Conservation (phyloP, 2,888 invertebrate species). For the Drosophila anomalata region DNA sequence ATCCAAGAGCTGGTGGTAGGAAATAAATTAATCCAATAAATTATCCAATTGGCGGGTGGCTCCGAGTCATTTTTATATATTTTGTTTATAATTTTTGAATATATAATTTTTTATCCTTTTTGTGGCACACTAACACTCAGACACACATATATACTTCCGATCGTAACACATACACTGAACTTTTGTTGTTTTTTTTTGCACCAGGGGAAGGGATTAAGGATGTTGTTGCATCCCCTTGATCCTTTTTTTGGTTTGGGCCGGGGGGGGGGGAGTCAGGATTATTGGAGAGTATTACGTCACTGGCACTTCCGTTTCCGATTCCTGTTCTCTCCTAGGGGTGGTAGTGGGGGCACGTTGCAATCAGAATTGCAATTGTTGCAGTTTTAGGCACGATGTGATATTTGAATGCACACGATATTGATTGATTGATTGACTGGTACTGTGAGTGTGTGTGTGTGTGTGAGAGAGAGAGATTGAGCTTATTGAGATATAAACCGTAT, state of each 20-base stretch:
- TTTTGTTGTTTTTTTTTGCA: slow-evolving; percentile 22
- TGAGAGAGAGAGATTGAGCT: background rate
- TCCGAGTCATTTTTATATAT: slow-evolving; percentile 6
- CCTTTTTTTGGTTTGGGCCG: slow-evolving; percentile 4
- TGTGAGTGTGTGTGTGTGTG: slow-evolving; percentile 20
- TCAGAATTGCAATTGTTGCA: slow-evolving; percentile 57
- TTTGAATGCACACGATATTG: slow-evolving; percentile 67
- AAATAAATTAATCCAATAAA: slow-evolving; percentile 49
- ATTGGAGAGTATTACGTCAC: slow-evolving; percentile 71
- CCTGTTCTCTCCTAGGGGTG: slow-evolving; percentile 19
- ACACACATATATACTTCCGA: slow-evolving; percentile 15
- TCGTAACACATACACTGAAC: slow-evolving; percentile 26
- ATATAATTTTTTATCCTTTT: slow-evolving; percentile 20
- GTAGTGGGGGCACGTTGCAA: slow-evolving; percentile 27
- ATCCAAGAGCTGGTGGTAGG: slow-evolving; percentile 32
- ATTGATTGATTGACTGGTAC: slow-evolving; percentile 49
- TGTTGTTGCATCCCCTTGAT: slow-evolving; percentile 36
- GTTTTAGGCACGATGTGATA: slow-evolving; percentile 75
- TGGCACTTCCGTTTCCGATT: slow-evolving; percentile 73
- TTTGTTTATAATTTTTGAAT: background rate
- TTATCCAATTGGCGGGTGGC: slow-evolving; percentile 54
- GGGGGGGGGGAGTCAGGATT: slow-evolving; percentile 11
- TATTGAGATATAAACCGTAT: slow-evolving; percentile 26
- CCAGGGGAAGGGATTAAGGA: slow-evolving; percentile 15
- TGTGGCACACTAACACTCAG: slow-evolving; percentile 9